These are phyloP conservation scores for Miichthys miiuy DNA, from an alignment of 2,797 vertebrate species.

Conservation along the genomic window DNA sequence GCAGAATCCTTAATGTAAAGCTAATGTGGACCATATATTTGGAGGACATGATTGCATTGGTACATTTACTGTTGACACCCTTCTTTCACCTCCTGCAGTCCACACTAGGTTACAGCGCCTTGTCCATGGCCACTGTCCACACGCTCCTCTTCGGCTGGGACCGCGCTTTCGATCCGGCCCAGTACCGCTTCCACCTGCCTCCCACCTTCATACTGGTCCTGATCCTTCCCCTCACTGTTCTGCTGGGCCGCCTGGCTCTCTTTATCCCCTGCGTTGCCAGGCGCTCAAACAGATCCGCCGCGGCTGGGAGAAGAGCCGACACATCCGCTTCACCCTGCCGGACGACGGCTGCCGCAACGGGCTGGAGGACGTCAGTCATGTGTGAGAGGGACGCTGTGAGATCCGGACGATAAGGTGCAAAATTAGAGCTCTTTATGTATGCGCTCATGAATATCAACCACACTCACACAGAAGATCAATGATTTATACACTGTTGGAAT, in stretches of 20 bases:
- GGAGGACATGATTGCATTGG: background rate
- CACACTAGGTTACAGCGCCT: constrained; percentile 86
- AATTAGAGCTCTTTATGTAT: background rate
- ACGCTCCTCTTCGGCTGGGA: constrained; percentile 90
- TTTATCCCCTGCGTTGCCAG: constrained; percentile 83
- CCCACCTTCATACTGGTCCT: constrained; percentile 90
- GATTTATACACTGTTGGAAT: constrained; percentile 34
- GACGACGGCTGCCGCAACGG: constrained; percentile 47
- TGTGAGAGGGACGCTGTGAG: constrained; percentile 40
- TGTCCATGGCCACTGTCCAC: constrained; percentile 89
- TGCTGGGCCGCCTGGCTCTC: constrained; percentile 86
- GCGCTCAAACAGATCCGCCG: constrained; percentile 88
- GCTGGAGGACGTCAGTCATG: constrained; percentile 70
- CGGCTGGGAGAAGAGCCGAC: constrained; percentile 88
- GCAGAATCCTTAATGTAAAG: too few species aligned
- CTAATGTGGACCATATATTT: background rate
- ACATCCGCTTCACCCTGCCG: constrained; percentile 71
- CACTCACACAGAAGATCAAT: constrained; percentile 29
- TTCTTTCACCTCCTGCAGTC: constrained; percentile 79
- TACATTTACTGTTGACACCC: background rate
- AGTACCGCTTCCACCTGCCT: constrained; percentile 90
- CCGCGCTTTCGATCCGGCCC: constrained; percentile 83
- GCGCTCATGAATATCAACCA: background rate
- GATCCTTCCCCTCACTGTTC: constrained; percentile 83
- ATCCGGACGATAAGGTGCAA: background rate